Evolutionary conservation across 2,797 vertebrate species (phyloP), one percentile per base, ranked within the genome.

Genomic region (Syngnathus rostellatus): DNA sequence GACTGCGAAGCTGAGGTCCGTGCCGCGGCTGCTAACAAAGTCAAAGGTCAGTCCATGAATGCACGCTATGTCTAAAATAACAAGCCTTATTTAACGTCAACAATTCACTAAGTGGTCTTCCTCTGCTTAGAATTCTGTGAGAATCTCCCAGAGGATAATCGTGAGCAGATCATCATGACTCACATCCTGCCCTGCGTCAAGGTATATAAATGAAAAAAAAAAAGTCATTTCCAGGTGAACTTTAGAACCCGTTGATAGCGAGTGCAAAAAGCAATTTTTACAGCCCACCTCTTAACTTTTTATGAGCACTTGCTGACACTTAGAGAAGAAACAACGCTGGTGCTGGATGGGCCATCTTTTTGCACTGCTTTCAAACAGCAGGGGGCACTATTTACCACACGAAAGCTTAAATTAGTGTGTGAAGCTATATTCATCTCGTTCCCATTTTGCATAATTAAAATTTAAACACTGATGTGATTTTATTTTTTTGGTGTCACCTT

Each of bases 1-100:
- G 93, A 94, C 73, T 94, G 93, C 64, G 93, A 94, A 83, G 93
- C 93, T 3, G 93, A 94, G 68, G 93, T 94, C 40, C 89, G 93
- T 8, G 93, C 93, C 12, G 93, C 93, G 60, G 92, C 92, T 39
- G 93, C 93, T 55, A 93, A 94, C 79, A 94, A 94, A 82, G 93
- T 94, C 76, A 94, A 94, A 92, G 93, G 93, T 94, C 41, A 64
- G 74, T 23, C 5, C 39, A 39, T 37, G 2, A 45, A 12, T 12
- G 37, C 0, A 9, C 50, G 6, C 17, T 62, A 2, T 50, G 1
- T 31, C n/a, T 16, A 10, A n/a, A n/a, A 50, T 50, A 21, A 8
- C 50, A 19, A n/a, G 8, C 0, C 8, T 48, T 48, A 6, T 5
- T 17, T 60, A 40, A 41, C 5, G 4, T 61, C 3, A 21, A 17